Conservation (phyloP, 2,797 vertebrate species). For the Myotis daubentonii region DNA sequence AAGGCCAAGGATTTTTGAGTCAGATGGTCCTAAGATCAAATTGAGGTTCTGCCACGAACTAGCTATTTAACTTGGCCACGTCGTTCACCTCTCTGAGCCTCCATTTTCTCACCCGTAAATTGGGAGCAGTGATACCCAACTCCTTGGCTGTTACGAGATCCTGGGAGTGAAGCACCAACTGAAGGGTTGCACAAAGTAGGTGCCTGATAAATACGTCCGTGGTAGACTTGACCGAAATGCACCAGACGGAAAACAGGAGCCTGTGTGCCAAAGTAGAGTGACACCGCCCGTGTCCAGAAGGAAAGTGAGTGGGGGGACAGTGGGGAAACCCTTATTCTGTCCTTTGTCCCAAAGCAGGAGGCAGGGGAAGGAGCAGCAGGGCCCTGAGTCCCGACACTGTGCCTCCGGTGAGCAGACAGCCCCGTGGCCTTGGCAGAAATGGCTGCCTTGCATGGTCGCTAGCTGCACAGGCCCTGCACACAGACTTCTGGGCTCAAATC, state of each 20-base stretch:
- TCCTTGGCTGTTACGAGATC: background rate
- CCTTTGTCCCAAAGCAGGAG: slow-evolving; percentile 17
- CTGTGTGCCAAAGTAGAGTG: background rate
- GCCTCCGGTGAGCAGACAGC: background rate
- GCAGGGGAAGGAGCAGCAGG: background rate
- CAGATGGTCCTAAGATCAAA: background rate
- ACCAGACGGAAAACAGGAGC: background rate
- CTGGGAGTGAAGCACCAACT: background rate
- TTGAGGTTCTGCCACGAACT: background rate
- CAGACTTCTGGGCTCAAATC: background rate
- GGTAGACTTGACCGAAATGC: background rate
- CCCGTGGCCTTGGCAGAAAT: background rate
- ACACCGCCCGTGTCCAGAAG: background rate
- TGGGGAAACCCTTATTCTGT: background rate
- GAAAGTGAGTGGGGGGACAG: background rate
- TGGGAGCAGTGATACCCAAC: background rate
- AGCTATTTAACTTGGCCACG: background rate
- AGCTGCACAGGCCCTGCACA: background rate
- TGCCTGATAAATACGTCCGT: background rate
- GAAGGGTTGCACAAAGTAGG: background rate
- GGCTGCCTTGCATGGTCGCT: too few species aligned
- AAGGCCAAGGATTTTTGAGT: background rate
- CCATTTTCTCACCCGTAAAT: background rate
- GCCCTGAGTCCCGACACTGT: background rate
- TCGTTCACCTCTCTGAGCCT: background rate